Conservation (phyloP, 2,888 invertebrate genomes). For the Ctenicera cuprea region DNA sequence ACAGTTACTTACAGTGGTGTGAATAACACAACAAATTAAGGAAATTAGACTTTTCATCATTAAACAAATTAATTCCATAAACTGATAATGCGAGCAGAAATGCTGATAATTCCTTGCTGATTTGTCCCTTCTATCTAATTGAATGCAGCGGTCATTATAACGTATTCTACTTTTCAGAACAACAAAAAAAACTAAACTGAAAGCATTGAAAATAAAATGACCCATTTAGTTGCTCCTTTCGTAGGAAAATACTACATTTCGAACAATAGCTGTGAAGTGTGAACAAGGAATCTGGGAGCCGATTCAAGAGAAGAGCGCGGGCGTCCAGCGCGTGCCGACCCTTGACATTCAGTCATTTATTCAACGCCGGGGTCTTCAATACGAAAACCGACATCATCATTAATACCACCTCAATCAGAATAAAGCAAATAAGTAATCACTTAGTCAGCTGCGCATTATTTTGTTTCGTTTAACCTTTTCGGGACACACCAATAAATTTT, state of each 20-base stretch:
- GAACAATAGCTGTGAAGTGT: slow-evolving; percentile 34
- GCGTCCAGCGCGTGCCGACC: slow-evolving; percentile 66
- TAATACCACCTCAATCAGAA: slow-evolving; percentile 64
- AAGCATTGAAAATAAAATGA: slow-evolving; percentile 8
- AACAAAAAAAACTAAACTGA: no score
- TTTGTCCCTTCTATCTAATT: no score
- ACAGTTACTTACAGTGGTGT: no score
- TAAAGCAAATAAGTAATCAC: slow-evolving; percentile 52
- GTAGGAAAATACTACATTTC: slow-evolving; percentile 3
- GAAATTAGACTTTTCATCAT: no score
- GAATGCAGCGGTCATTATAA: no score
- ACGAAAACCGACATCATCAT: slow-evolving; percentile 62
- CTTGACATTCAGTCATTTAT: slow-evolving; percentile 69
- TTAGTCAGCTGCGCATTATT: slow-evolving; percentile 44
- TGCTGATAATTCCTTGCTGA: no score
- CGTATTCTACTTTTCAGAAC: no score
- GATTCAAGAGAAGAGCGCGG: slow-evolving; percentile 57
- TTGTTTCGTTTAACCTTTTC: slow-evolving; percentile 39
- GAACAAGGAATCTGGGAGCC: slow-evolving; percentile 57
- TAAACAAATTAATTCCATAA: no score
- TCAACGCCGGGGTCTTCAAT: slow-evolving; percentile 62
- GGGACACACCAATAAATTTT: slow-evolving; percentile 37
- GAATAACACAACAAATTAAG: no score
- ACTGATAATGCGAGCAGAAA: no score
- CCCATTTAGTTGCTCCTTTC: slow-evolving; percentile 1